Percentiles rank a stretch among this genome's conserved stretches.
phyloP scores from a whole-genome alignment of 2,113 vertebrate genomes.

The Polypterus senegalus region DNA sequence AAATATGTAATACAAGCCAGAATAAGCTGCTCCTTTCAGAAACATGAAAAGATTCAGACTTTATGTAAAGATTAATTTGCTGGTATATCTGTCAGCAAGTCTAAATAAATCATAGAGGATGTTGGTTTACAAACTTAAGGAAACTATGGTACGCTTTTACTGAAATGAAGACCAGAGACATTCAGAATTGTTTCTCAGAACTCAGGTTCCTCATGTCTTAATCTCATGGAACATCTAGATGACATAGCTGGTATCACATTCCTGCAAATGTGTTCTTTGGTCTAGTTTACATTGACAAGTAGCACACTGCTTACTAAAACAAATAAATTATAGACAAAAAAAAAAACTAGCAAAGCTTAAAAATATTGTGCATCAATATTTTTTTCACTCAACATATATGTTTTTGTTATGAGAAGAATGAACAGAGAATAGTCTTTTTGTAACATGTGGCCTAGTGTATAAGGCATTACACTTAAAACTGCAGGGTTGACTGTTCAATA shows the following conservation, averaged over 20 bases:
- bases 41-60: constrained; percentile 23
- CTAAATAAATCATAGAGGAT: constrained; percentile 38
- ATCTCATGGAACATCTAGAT: constrained; percentile 34
- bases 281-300: constrained; percentile 7
- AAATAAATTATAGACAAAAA: no score
- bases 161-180: constrained; percentile 27
- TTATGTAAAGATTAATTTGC: constrained; percentile 21
- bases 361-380: no score
- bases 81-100: constrained; percentile 29
- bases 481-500: no score
- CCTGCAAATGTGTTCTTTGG: constrained; percentile 8
- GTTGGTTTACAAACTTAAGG: constrained; percentile 24
- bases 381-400: no score
- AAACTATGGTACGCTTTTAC: constrained; percentile 28
- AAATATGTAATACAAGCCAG: constrained; percentile 38
- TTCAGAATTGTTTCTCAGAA: constrained; percentile 23
- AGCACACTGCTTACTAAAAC: no score
- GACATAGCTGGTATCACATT: constrained; percentile 18
- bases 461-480: no score
- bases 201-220: constrained; percentile 13
- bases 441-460: no score
- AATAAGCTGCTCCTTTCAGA: constrained; percentile 28
- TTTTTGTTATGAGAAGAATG: no score
- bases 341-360: no score
- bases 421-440: no score